Conservation (phyloP, 2,113 vertebrate genomes). For the Nyctibius bracteatus region DNA sequence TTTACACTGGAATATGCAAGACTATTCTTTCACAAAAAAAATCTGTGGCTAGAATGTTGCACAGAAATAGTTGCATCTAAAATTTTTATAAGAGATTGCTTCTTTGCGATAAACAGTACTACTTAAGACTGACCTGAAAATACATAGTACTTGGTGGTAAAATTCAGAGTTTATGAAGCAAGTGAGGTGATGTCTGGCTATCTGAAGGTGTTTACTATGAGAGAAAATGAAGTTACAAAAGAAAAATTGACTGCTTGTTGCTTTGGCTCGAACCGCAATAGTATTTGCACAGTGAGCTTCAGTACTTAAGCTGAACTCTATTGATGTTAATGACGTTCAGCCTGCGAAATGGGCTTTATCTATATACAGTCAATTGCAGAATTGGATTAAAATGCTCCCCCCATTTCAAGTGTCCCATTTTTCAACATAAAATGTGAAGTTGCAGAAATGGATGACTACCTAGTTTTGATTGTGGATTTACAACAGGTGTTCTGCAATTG, state of each 20-base stretch:
- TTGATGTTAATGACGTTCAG: background rate
- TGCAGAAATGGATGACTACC: background rate
- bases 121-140: background rate
- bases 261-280: background rate
- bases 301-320: background rate
- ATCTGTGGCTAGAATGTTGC: background rate
- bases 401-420: background rate
- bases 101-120: background rate
- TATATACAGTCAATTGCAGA: background rate
- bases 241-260: background rate
- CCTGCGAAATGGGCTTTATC: slow-evolving; percentile 9
- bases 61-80: background rate
- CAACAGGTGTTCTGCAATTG: background rate
- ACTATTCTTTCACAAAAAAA: background rate
- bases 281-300: background rate
- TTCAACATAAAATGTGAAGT: background rate
- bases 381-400: background rate
- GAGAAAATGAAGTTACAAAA: background rate
- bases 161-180: background rate
- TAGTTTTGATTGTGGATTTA: background rate
- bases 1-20: background rate
- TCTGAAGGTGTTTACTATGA: background rate
- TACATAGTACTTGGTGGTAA: background rate
- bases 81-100: background rate
- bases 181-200: background rate